Evolutionary conservation across 2,888 invertebrate genomes (phyloP).

Genomic region (Neoaliturus tenellus): DNA sequence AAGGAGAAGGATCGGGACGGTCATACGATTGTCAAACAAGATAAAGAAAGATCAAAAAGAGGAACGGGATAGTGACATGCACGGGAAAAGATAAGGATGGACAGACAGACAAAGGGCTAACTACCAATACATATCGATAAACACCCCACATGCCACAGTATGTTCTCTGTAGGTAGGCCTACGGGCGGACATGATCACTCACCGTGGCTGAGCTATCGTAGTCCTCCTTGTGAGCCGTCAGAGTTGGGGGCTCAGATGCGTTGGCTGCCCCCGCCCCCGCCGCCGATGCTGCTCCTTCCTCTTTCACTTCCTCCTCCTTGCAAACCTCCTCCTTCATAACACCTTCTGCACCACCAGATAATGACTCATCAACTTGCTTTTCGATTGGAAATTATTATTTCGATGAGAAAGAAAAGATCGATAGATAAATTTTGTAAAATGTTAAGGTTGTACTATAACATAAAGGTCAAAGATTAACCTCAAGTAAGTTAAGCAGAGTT

Average conservation of each 20-base stretch:
- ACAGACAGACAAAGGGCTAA: slow-evolving; percentile 50
- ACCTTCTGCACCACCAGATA: not conserved
- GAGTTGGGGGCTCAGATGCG: slow-evolving; percentile 2
- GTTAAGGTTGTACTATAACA: too few relatives aligned
- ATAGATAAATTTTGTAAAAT: too few relatives aligned
- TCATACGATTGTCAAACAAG: not conserved
- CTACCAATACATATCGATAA: slow-evolving; percentile 35
- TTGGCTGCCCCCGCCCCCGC: not conserved
- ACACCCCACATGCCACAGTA: slow-evolving; percentile 52
- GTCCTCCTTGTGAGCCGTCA: slow-evolving; percentile 71
- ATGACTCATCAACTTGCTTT: not conserved
- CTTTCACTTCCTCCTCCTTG: slow-evolving; percentile 17
- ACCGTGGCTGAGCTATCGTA: slow-evolving; percentile 77
- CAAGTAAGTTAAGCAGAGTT: too few relatives aligned
- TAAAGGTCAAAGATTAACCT: too few relatives aligned
- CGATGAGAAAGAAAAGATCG: too few relatives aligned
- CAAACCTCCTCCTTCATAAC: not conserved
- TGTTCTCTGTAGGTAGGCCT: slow-evolving; percentile 19
- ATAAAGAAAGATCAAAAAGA: slow-evolving; percentile 24
- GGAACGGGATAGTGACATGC: slow-evolving; percentile 37
- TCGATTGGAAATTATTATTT: too few relatives aligned
- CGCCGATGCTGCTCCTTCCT: not conserved
- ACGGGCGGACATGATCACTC: slow-evolving; percentile 66
- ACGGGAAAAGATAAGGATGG: slow-evolving; percentile 11
- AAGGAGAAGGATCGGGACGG: not conserved